Percentiles rank a stretch among this genome's conserved stretches.
Evolutionary conservation across 2,113 vertebrate species (phyloP).

Genomic region (Cyanoramphus novaezelandiae): DNA sequence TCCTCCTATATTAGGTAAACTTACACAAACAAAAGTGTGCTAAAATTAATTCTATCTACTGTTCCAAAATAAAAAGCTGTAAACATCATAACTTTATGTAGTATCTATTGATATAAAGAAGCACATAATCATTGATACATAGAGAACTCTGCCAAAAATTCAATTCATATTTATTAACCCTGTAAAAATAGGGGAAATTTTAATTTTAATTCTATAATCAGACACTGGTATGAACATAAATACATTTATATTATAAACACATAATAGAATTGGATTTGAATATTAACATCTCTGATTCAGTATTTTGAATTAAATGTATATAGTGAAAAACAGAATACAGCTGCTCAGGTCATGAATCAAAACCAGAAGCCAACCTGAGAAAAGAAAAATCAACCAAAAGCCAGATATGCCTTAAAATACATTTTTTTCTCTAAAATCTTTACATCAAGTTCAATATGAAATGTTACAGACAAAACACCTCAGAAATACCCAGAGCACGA

Average conservation of each 20-base stretch:
- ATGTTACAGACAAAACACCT: not conserved
- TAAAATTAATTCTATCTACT: not conserved
- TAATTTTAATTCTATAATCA: not conserved
- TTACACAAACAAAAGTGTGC: accelerated
- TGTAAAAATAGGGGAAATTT: constrained; percentile 20
- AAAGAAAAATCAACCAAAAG: not conserved
- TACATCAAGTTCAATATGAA: not conserved
- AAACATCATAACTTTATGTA: not conserved
- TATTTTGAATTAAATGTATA: not conserved
- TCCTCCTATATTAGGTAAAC: not conserved
- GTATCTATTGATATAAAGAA: not conserved
- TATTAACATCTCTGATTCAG: not conserved
- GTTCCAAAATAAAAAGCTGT: not conserved
- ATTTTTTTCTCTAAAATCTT: constrained; percentile 29
- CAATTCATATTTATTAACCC: not conserved
- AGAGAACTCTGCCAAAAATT: not conserved
- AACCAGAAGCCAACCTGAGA: not conserved
- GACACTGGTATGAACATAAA: not conserved
- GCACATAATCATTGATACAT: not conserved
- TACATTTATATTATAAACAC: constrained; percentile 6
- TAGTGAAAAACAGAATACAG: not conserved
- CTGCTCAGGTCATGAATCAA: constrained; percentile 35
- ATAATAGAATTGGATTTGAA: not conserved
- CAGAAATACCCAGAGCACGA: not conserved
- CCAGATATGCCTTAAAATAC: not conserved